Evolutionary conservation across 2,113 vertebrate species (phyloP).

Genomic region (Furnarius figulus): DNA sequence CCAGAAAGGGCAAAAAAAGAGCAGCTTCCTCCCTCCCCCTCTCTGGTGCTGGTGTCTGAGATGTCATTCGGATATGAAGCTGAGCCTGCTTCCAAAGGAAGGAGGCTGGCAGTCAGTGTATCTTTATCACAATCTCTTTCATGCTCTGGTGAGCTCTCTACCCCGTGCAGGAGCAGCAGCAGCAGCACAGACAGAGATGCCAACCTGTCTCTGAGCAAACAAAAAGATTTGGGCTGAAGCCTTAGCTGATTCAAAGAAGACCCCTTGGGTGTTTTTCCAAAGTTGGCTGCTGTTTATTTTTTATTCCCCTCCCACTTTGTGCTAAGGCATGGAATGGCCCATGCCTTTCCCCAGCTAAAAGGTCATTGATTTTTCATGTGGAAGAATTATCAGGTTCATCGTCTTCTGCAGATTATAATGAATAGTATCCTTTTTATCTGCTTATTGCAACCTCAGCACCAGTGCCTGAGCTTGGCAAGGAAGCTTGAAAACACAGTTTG

Average conservation of each 20-base stretch:
- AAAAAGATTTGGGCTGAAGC: conserved; percentile 1
- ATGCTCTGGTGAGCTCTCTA: conserved; percentile 51
- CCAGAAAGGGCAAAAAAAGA: background rate
- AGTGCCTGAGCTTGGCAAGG: background rate
- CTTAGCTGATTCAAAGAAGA: background rate
- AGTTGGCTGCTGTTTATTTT: conserved; percentile 8
- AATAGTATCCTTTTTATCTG: background rate
- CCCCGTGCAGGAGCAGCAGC: background rate
- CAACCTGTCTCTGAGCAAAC: conserved; percentile 33
- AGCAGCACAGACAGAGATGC: conserved; percentile 43
- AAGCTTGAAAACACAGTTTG: background rate
- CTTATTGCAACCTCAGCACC: background rate
- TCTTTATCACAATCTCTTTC: conserved; percentile 69
- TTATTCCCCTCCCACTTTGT: background rate
- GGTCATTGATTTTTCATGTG: background rate
- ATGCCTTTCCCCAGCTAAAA: background rate
- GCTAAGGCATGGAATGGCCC: background rate
- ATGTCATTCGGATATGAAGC: conserved; percentile 2
- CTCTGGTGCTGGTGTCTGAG: conserved; percentile 1
- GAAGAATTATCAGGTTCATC: conserved; percentile 19
- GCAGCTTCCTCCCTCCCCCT: background rate
- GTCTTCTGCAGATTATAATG: background rate
- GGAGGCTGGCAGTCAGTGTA: conserved; percentile 48
- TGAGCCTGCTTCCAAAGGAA: conserved; percentile 14
- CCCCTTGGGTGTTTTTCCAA: background rate